Conservation (phyloP, 2,113 vertebrate genomes). For the Melanerpes aurifrons region DNA sequence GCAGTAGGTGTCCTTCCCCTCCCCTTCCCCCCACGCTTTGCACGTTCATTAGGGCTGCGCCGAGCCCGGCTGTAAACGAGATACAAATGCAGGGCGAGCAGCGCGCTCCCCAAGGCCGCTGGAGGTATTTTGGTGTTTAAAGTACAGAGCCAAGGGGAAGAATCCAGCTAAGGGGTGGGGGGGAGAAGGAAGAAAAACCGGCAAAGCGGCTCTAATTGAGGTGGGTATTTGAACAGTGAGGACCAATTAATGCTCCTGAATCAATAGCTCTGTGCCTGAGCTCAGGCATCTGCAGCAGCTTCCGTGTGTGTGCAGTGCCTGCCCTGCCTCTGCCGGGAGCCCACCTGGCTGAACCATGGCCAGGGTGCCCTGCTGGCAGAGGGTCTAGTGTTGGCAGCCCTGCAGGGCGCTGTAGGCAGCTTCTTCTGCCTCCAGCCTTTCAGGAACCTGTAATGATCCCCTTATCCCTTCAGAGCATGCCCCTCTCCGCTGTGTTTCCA, state of each 20-base stretch:
- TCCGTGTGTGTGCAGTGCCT: fast-evolving
- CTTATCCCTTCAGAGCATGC: fast-evolving
- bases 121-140: slow-evolving; percentile 50
- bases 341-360: neutral
- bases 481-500: neutral
- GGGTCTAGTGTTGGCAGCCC: neutral
- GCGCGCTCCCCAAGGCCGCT: neutral
- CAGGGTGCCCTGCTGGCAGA: neutral
- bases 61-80: slow-evolving; percentile 15
- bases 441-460: neutral
- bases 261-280: slow-evolving; percentile 27
- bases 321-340: neutral
- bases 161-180: neutral
- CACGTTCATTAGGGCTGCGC: neutral
- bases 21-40: fast-evolving
- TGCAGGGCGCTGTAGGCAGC: neutral
- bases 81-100: slow-evolving; percentile 20
- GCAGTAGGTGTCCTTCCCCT: neutral
- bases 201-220: slow-evolving; percentile 16
- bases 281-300: neutral
- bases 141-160: slow-evolving; percentile 7
- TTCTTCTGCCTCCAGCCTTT: neutral
- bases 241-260: slow-evolving; percentile 37
- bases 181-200: neutral
- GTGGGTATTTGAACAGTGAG: slow-evolving; percentile 35